phyloP scores from a whole-genome alignment of 2,888 invertebrate species.

The Tortrix viridana region DNA sequence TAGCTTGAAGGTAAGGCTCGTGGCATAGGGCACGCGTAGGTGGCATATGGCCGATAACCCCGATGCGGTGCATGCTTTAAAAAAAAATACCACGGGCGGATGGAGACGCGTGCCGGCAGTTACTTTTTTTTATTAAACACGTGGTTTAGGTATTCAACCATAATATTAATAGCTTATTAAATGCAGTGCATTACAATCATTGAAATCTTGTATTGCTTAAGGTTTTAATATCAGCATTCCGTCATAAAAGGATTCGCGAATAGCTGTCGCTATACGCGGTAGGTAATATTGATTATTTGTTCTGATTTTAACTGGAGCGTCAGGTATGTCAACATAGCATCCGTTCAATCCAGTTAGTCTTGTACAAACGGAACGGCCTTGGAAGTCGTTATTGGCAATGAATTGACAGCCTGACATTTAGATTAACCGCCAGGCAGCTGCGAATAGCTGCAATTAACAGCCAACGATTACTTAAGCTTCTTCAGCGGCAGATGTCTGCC shows the following conservation, averaged over 20 bases:
- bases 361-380: constrained; percentile 59
- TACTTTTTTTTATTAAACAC: constrained; percentile 52
- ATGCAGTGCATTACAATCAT: not conserved
- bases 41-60: constrained; percentile 74
- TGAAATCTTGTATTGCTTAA: no score
- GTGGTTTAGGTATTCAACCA: constrained; percentile 32
- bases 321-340: constrained; percentile 28
- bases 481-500: constrained; percentile 70
- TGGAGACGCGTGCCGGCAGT: constrained; percentile 64
- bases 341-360: constrained; percentile 45
- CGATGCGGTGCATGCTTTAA: constrained; percentile 45
- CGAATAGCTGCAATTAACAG: constrained; percentile 64
- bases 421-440: constrained; percentile 70
- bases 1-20: constrained; percentile 20
- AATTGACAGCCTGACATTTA: constrained; percentile 80
- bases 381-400: constrained; percentile 55
- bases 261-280: constrained; percentile 33
- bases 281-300: constrained; percentile 22
- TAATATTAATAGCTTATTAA: constrained; percentile 11
- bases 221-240: no score
- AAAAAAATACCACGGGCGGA: constrained; percentile 52
- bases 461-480: constrained; percentile 49
- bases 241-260: no score
- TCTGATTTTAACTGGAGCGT: constrained; percentile 26
- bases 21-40: constrained; percentile 67